phyloP scores from a whole-genome alignment of 2,113 vertebrate genomes.

The Rallus limicola region DNA sequence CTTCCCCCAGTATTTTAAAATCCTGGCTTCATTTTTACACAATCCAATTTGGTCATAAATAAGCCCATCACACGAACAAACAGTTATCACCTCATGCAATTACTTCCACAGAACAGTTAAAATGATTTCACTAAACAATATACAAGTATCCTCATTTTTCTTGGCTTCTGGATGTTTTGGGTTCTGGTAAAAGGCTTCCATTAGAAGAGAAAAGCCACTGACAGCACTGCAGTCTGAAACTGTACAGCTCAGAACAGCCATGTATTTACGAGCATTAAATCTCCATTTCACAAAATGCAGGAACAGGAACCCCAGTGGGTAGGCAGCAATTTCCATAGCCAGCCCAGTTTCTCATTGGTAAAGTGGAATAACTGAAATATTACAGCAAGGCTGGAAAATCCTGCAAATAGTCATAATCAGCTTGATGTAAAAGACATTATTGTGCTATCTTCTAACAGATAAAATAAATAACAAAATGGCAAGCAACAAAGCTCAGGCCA shows the following conservation, averaged over 20 bases:
- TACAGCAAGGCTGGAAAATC: background rate
- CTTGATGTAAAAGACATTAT: background rate
- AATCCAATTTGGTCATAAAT: background rate
- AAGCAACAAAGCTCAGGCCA: background rate
- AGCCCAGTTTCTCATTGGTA: background rate
- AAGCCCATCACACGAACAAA: background rate
- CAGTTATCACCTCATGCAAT: background rate
- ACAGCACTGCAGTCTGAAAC: background rate
- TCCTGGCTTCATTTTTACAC: background rate
- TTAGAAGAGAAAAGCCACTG: background rate
- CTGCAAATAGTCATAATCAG: background rate
- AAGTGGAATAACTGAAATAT: background rate
- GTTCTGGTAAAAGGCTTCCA: background rate
- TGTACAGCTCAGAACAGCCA: background rate
- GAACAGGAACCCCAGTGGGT: background rate
- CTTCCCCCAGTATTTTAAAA: background rate
- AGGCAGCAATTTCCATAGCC: background rate
- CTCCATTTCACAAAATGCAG: background rate
- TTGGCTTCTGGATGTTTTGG: background rate
- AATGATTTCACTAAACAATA: background rate
- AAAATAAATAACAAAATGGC: background rate
- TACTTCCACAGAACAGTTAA: background rate
- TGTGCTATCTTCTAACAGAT: background rate
- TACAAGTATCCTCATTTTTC: background rate
- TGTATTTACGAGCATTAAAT: background rate